phyloP scores from a whole-genome alignment of 2,113 vertebrate genomes.

The Cyanoliseus patagonus region DNA sequence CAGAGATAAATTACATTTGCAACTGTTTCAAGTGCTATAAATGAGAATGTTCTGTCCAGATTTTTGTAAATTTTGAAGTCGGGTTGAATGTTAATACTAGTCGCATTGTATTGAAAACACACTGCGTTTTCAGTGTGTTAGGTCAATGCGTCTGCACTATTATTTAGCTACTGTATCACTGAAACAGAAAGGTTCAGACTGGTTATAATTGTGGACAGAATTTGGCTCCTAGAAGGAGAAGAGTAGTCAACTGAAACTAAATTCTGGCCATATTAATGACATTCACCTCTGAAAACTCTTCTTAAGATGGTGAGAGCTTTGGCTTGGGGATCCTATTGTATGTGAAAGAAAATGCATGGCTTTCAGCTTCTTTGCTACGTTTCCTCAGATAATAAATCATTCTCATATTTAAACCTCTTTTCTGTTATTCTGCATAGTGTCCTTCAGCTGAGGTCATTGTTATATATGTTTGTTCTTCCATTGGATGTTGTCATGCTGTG shows the following conservation, averaged over 20 bases:
- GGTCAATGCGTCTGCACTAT: not conserved
- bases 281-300: not conserved
- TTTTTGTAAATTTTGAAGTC: not conserved
- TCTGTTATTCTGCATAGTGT: not conserved
- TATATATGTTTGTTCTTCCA: not conserved
- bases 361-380: not conserved
- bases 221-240: not conserved
- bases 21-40: not conserved
- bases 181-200: not conserved
- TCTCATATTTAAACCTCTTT: not conserved
- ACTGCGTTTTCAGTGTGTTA: fast-evolving
- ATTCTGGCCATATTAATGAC: not conserved
- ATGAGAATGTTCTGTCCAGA: not conserved
- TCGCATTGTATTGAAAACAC: not conserved
- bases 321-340: not conserved
- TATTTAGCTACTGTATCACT: not conserved
- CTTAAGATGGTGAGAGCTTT: not conserved
- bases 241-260: not conserved
- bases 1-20: not conserved
- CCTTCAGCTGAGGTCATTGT: not conserved
- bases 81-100: not conserved
- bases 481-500: not conserved
- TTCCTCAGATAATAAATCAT: not conserved
- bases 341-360: not conserved
- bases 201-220: not conserved